Evolutionary conservation across 2,113 vertebrate species (phyloP), one percentile per base, ranked within the genome.

Genomic region (Eleginops maclovinus): DNA sequence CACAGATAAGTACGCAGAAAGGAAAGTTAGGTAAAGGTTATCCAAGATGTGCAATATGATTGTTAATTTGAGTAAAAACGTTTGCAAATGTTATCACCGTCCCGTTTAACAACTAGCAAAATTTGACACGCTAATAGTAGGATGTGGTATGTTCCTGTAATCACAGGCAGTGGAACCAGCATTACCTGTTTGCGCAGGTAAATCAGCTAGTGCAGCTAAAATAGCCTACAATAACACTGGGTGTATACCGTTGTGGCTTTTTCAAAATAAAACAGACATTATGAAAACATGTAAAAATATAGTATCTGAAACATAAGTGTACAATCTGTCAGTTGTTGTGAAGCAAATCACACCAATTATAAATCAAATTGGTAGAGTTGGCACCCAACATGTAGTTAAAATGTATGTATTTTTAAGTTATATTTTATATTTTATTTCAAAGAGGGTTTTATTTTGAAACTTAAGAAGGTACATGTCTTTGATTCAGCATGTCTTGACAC

Each of bases 221-320:
- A 50, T 4, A 28, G n/a, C 9, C n/a, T 8, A n/a, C 43, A 11
- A 17, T 12, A 8, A 61, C 1, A 17, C 15, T 16, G 1, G 13
- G 9, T 58, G 15, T 7, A 19, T 24, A 3, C 46, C 1, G 1
- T 9, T 44, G 7, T n/a, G 41, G 4, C 31, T 82, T 87, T 82
- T 87, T 81, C 82, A 87, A 86, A 92, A 84, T 87, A 87, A 89
- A 85, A 73, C 19, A 6, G 0, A 43, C 11, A 1, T n/a, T n/a
- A n/a, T n/a, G n/a, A n/a, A n/a, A n/a, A n/a, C n/a, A n/a, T n/a
- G 19, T 21, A 19, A n/a, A 17, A 4, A 31, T 21, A 28, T 3
- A 28, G 2, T 28, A 12, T 10, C 2, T 44, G 13, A 0, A 56
- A 62, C 31, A n/a, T 16, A 61, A 40, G 5, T 3, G 0, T 0